These are phyloP conservation scores for Blera fallax DNA, from an alignment of 2,888 invertebrate species.

Conservation along the genomic window DNA sequence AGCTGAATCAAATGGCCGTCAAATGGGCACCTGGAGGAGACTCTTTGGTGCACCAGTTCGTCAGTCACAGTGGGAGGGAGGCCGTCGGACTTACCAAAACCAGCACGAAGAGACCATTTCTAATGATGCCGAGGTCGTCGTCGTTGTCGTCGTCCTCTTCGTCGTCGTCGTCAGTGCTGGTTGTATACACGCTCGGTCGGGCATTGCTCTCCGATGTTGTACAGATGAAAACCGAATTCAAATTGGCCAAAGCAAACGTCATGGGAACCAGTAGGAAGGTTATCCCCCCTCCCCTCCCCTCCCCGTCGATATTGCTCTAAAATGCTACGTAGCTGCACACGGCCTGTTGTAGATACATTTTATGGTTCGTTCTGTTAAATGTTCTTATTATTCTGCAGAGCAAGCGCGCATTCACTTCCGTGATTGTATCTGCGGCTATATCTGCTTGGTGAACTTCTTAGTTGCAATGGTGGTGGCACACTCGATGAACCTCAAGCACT, in stretches of 20 bases:
- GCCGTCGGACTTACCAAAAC: constrained; percentile 19
- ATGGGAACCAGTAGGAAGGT: constrained; percentile 54
- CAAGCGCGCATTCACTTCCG: constrained; percentile 68
- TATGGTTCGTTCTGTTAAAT: constrained; percentile 67
- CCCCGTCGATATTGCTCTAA: constrained; percentile 21
- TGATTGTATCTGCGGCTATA: constrained; percentile 63
- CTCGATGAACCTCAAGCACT: constrained; percentile 58
- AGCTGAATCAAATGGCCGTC: constrained; percentile 61
- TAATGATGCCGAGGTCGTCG: constrained; percentile 70
- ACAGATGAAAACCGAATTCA: constrained; percentile 58
- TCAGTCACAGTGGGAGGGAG: constrained; percentile 60
- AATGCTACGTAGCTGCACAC: constrained; percentile 32
- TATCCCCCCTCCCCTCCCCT: not conserved
- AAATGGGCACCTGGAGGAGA: constrained; percentile 64
- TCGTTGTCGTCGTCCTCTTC: constrained; percentile 22
- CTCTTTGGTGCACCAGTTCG: constrained; percentile 46
- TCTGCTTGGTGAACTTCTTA: constrained; percentile 22
- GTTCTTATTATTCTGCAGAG: constrained; percentile 68
- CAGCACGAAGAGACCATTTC: constrained; percentile 62
- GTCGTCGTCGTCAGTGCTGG: constrained; percentile 14
- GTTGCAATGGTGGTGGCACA: constrained; percentile 11
- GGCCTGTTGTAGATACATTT: constrained; percentile 46
- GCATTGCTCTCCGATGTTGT: constrained; percentile 30
- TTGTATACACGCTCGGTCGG: constrained; percentile 53
- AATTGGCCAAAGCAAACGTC: constrained; percentile 68